Conservation (phyloP, 2,113 vertebrate genomes). For the Lamprotornis superbus region DNA sequence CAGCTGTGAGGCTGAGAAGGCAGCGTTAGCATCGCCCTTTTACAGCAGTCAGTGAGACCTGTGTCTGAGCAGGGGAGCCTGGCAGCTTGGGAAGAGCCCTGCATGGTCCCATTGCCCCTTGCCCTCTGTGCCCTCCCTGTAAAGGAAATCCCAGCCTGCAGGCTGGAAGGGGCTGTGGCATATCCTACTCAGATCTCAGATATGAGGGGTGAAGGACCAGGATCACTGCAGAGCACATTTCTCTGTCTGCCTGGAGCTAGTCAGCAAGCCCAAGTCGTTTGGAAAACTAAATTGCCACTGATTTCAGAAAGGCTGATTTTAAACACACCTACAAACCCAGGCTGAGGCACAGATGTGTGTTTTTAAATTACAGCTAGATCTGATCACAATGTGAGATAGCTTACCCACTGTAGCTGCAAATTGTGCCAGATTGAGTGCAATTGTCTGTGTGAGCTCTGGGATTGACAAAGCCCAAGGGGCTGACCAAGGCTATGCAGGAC, state of each 20-base stretch:
- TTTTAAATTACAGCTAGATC: neutral
- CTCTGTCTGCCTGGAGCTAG: neutral
- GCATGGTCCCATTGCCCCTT: neutral
- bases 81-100: neutral
- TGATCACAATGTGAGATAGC: neutral
- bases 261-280: neutral
- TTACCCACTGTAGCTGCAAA: neutral
- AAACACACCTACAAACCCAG: neutral
- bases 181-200: neutral
- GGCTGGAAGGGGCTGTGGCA: neutral
- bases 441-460: neutral
- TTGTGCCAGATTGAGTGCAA: neutral
- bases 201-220: neutral
- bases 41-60: neutral
- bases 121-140: rapidly evolving
- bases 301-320: neutral
- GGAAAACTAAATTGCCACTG: neutral
- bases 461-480: neutral
- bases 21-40: neutral
- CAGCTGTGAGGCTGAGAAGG: neutral
- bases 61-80: neutral
- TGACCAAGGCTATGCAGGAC: neutral
- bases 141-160: neutral
- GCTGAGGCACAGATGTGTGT: neutral
- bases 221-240: neutral